phyloP scores from a whole-genome alignment of 2,113 vertebrate genomes.

The Diphyllodes magnificus region DNA sequence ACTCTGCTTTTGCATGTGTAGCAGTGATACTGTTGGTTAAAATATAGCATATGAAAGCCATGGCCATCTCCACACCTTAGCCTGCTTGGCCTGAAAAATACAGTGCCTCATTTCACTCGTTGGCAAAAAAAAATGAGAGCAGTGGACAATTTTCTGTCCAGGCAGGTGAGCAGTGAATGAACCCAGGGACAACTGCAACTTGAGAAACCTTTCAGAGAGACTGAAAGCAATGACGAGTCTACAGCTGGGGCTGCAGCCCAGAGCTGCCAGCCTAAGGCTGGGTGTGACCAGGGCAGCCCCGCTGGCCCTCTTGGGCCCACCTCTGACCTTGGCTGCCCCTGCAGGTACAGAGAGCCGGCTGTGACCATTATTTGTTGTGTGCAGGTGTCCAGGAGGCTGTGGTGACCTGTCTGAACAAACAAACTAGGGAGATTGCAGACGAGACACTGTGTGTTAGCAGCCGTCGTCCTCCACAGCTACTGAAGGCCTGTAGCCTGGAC shows the following conservation, averaged over 20 bases:
- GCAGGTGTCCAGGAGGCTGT: constrained; percentile 93
- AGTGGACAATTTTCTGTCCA: neutral
- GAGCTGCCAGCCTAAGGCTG: neutral
- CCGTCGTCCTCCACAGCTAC: constrained; percentile 82
- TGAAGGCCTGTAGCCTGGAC: constrained; percentile 84
- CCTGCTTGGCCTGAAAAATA: neutral
- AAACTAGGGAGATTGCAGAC: constrained; percentile 80
- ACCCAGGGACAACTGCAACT: neutral
- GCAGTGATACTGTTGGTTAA: neutral
- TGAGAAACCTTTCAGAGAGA: neutral
- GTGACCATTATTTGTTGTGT: constrained; percentile 47
- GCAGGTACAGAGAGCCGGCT: neutral
- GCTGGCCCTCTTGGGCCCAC: neutral
- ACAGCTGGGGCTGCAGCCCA: neutral
- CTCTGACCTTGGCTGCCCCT: neutral
- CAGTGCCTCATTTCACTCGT: neutral
- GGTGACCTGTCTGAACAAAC: constrained; percentile 93
- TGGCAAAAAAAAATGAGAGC: neutral
- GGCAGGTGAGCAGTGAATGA: neutral
- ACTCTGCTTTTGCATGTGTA: neutral
- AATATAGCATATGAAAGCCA: neutral
- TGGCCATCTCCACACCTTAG: neutral
- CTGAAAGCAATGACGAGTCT: neutral
- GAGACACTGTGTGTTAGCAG: constrained; percentile 81
- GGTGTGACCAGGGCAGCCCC: neutral